Base-by-base conservation (phyloP, 1,140 invertebrate species). In the Drosophila kepulauana region DNA sequence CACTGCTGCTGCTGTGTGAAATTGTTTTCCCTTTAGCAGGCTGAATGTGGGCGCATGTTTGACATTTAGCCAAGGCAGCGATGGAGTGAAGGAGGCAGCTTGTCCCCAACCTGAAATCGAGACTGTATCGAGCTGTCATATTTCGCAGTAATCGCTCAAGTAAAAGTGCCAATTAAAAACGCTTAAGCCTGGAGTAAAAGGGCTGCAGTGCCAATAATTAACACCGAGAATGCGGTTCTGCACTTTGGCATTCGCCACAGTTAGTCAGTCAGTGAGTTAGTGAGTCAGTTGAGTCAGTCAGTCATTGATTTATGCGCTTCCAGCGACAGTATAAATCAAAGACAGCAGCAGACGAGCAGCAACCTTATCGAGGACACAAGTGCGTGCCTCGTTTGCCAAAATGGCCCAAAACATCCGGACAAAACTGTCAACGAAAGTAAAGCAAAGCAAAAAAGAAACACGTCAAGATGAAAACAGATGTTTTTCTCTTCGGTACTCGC, bases 391-490 rank as follows among this genome's bases (percentile, higher is more conserved):
- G 85, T 30, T 81, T 88, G 80, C 73, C 68, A 84, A 89, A 78
- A 69, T 33, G 48, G 11, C 28, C 65, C 16, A 3, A 56, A 56
- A 56, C 52, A 56, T 35, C 52, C 30, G 52, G 25, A 45, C 68
- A 78, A 88, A 25, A 84, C 84, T 87, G 84, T 88, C 85, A 88
- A 89, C 79, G 85, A 89, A 88, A 88, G 84, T 85, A 89, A 88
- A 81, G 71, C 74, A 25, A 25, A 25, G 20, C 20, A 78, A 20
- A n/a, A 15, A 38, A 57, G 28, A 28, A 41, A 16, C 15, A 4
- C 48, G 16, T 49, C 20, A 30, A 59, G n/a, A 30, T 5, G 43
- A 71, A 63, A 84, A 80, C 77, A 78, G 75, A 61, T 75, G 84
- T 88, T 84, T 78, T 64, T 73, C 67, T 62, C 58, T 66, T 64